These are phyloP conservation scores for Brachypalpus laphriformis DNA, from an alignment of 2,888 invertebrate species.

Conservation along the genomic window DNA sequence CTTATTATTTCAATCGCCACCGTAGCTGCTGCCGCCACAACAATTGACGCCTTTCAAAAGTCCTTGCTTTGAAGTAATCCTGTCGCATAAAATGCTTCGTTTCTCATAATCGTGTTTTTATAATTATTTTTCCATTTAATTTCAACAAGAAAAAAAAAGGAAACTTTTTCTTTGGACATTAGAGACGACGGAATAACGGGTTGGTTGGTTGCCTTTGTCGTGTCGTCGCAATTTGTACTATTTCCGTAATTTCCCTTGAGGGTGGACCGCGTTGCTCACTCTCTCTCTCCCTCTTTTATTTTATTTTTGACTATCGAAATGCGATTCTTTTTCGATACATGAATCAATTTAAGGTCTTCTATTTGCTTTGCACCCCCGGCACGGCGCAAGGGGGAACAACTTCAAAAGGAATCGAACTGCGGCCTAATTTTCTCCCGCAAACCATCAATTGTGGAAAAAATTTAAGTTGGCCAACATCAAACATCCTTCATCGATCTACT, in stretches of 20 bases:
- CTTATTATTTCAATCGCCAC: background rate
- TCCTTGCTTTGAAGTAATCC: conserved; percentile 48
- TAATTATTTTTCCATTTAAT: conserved; percentile 61
- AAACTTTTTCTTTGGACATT: conserved; percentile 32
- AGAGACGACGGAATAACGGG: background rate
- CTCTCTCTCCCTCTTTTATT: background rate
- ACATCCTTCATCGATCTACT: conserved; percentile 57
- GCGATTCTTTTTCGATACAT: conserved; percentile 62
- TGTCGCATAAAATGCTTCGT: conserved; percentile 37
- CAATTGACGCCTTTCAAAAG: conserved; percentile 34
- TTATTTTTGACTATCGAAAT: conserved; percentile 36
- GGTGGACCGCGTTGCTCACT: background rate
- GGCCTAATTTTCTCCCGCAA: conserved; percentile 42
- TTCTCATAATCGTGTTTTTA: conserved; percentile 62
- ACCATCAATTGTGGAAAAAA: conserved; percentile 21
- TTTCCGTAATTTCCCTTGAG: conserved; percentile 54
- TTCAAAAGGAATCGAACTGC: conserved; percentile 42
- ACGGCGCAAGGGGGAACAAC: conserved; percentile 1
- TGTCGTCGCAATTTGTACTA: conserved; percentile 6
- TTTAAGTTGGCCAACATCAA: conserved; percentile 58
- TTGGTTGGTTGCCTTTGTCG: background rate
- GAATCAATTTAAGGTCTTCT: conserved; percentile 43
- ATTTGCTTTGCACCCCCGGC: conserved; percentile 15
- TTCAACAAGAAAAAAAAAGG: too few relatives aligned
- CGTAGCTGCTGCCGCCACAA: background rate